Percentiles rank a stretch among this genome's conserved stretches.
phyloP scores from a whole-genome alignment of 2,888 invertebrate genomes.

The Lepidonotus clava region DNA sequence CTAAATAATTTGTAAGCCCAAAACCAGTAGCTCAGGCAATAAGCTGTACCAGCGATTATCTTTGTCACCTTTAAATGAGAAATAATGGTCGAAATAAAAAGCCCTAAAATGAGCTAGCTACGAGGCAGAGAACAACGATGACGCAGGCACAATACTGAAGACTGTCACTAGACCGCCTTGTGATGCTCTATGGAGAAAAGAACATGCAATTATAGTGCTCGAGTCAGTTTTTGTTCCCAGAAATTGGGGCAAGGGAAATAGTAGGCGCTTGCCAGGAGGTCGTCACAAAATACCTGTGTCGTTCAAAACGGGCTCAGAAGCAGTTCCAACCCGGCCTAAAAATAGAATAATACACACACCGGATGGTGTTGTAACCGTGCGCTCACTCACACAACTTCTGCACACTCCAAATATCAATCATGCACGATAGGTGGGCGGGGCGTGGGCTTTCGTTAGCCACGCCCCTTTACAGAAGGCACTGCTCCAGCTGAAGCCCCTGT shows the following conservation, averaged over 20 bases:
- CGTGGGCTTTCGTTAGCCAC: constrained; percentile 39
- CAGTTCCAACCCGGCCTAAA: constrained; percentile 52
- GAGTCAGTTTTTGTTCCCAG: not conserved
- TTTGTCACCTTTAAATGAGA: not conserved
- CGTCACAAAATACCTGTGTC: constrained; percentile 55
- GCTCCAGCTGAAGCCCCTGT: too few relatives aligned
- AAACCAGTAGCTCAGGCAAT: not conserved
- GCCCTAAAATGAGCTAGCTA: constrained; percentile 6
- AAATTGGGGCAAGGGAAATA: constrained; percentile 11
- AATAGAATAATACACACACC: constrained; percentile 44
- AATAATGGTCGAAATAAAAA: not conserved
- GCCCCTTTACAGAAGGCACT: not conserved
- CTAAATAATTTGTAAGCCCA: too few relatives aligned
- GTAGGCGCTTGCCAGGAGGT: not conserved
- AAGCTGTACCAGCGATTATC: not conserved
- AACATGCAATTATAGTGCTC: constrained; percentile 14
- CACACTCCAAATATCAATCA: constrained; percentile 33
- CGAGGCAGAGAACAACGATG: constrained; percentile 5
- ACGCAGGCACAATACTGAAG: constrained; percentile 23
- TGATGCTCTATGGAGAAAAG: constrained; percentile 21
- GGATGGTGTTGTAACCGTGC: constrained; percentile 36
- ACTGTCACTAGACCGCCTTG: constrained; percentile 30
- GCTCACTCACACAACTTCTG: constrained; percentile 23
- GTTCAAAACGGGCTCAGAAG: constrained; percentile 55
- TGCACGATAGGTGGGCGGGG: constrained; percentile 37